These are phyloP conservation scores for Callocephalon fimbriatum DNA, from an alignment of 2,113 vertebrate genomes.

Conservation along the genomic window DNA sequence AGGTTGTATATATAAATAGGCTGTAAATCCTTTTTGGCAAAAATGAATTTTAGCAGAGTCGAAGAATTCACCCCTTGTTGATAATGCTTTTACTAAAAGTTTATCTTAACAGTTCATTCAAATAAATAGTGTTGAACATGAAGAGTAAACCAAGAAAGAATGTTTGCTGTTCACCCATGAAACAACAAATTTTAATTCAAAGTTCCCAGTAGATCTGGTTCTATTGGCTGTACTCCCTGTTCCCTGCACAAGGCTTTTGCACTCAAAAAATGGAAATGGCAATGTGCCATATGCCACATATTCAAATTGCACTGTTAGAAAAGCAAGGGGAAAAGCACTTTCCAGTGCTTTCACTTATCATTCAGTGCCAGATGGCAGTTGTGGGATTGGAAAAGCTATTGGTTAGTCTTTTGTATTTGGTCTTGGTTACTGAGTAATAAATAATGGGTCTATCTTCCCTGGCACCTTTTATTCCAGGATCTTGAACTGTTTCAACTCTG, in stretches of 20 bases:
- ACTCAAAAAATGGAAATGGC: constrained; percentile 25
- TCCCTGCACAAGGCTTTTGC: neutral
- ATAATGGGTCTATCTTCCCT: neutral
- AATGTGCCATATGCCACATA: neutral
- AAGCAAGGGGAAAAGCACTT: neutral
- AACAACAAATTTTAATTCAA: neutral
- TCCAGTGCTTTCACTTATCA: constrained; percentile 23
- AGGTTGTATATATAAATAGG: neutral
- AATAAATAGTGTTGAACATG: neutral
- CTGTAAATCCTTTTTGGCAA: neutral
- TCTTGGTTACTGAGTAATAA: neutral
- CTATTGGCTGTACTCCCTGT: constrained; percentile 44
- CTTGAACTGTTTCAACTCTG: neutral
- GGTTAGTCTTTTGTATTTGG: constrained; percentile 19
- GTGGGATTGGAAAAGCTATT: neutral
- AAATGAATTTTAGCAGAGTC: neutral
- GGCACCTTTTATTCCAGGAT: neutral
- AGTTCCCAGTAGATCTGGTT: neutral
- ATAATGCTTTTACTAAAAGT: neutral
- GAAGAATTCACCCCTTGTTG: neutral
- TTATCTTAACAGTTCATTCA: neutral
- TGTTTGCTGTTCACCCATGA: neutral
- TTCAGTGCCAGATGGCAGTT: constrained; percentile 36
- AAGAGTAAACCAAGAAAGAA: neutral
- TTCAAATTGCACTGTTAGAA: constrained; percentile 37